Evolutionary conservation across 2,113 vertebrate genomes (phyloP), one percentile per base, ranked within the genome.

Genomic region (Ceyx margarethae): DNA sequence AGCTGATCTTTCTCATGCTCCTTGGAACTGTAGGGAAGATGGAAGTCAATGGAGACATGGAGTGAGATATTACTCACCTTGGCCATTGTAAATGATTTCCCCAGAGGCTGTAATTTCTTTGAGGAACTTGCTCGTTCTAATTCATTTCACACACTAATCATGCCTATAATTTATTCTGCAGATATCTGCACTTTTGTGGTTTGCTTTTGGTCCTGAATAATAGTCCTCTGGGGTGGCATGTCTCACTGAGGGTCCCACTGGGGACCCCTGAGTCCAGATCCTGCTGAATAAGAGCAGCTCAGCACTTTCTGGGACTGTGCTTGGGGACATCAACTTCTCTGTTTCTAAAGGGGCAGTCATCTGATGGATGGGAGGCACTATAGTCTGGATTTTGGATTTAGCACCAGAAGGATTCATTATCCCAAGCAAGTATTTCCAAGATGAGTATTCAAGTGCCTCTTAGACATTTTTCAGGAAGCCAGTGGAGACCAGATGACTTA

Each of bases 101-200:
- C 83, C 76, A 86, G 88, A 43, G 85, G 86, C 88, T 58, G 65
- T 12, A 85, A 93, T 94, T 93, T 82, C 85, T 85, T 35, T 15
- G 9, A 93, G 86, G 77, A 77, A 74, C 4, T 42, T 83, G 29
- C 25, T 85, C 50, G 13, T 66, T 76, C 16, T 23, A 73, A 26
- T 35, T 85, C 37, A 43, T 89, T 77, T 84, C 92, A 54, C 69
- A 86, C 60, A 18, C 57, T 83, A 50, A 85, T 93, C 60, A 11
- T 16, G 76, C 50, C 61, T 33, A 2, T 43, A 50, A 88, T 88
- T 91, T 33, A 56, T 82, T 81, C 77, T 64, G 81, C 51, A 72
- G 68, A 26, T 81, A 62, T 54, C 51, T 88, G 42, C 65, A 50
- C 42, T 90, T 37, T 37, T 33, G 15, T 60, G 69, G 25, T 40